phyloP scores from a whole-genome alignment of 2,888 invertebrate genomes.

The Apamea crenata region DNA sequence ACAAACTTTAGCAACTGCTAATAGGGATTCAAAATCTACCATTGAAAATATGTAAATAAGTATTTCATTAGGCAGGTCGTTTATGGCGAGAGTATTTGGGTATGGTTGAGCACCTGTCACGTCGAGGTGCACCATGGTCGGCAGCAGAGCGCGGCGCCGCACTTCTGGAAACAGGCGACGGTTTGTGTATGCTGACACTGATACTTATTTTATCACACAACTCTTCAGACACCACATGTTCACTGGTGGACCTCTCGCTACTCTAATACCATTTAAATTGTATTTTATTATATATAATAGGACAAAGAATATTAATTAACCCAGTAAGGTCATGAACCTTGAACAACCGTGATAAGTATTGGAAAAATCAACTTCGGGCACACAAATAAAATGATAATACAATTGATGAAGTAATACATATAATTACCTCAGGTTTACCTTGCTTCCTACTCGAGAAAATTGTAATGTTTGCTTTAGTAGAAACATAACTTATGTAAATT shows the following conservation, averaged over 20 bases:
- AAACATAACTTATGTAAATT: slow-evolving; percentile 87
- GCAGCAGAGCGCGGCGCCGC: slow-evolving; percentile 71
- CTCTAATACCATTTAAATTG: slow-evolving; percentile 41
- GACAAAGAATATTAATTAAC: slow-evolving; percentile 74
- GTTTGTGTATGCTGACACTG: slow-evolving; percentile 44
- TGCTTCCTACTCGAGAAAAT: slow-evolving; percentile 83
- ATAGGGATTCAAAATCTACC: slow-evolving; percentile 88
- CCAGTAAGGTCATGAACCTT: slow-evolving; percentile 81
- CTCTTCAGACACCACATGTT: slow-evolving; percentile 46
- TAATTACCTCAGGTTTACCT: slow-evolving; percentile 84
- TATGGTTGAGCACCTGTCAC: slow-evolving; percentile 82
- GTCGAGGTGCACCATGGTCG: slow-evolving; percentile 88
- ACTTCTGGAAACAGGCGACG: slow-evolving; percentile 78
- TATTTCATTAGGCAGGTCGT: slow-evolving; percentile 89
- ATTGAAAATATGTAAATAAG: slow-evolving; percentile 89
- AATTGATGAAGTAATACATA: slow-evolving; percentile 61
- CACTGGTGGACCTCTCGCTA: slow-evolving; percentile 27
- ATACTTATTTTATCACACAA: slow-evolving; percentile 41
- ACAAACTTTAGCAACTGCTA: slow-evolving; percentile 87
- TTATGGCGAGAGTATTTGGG: slow-evolving; percentile 82
- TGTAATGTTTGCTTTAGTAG: slow-evolving; percentile 84
- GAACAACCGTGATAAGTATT: slow-evolving; percentile 71
- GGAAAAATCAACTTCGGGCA: slow-evolving; percentile 47
- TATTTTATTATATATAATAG: slow-evolving; percentile 58
- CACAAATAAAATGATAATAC: slow-evolving; percentile 57